phyloP scores from a whole-genome alignment of 2,888 invertebrate genomes.

The Tetranychus piercei region DNA sequence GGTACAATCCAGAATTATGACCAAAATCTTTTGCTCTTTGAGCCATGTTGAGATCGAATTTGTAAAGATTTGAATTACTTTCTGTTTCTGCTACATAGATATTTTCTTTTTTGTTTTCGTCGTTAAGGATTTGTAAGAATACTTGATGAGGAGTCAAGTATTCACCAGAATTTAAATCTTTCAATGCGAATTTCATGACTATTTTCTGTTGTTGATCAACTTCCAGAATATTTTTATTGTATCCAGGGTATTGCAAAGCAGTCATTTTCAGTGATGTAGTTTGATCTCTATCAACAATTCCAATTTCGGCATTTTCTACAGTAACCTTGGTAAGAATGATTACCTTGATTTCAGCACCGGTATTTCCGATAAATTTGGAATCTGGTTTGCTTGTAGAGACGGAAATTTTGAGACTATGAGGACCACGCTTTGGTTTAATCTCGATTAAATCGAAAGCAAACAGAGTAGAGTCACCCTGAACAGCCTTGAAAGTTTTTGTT shows the following conservation, averaged over 20 bases:
- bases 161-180: constrained; percentile 47
- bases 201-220: constrained; percentile 81
- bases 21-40: constrained; percentile 58
- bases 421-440: constrained; percentile 53
- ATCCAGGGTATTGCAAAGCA: not conserved
- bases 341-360: constrained; percentile 45
- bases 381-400: constrained; percentile 46
- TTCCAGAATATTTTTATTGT: constrained; percentile 41
- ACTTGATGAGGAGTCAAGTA: constrained; percentile 49
- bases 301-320: constrained; percentile 60
- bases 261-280: constrained; percentile 42
- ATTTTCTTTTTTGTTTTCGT: constrained; percentile 54
- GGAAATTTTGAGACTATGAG: constrained; percentile 60
- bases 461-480: constrained; percentile 31
- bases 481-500: constrained; percentile 38
- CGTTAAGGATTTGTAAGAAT: constrained; percentile 57
- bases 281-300: constrained; percentile 74
- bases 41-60: constrained; percentile 74
- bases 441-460: constrained; percentile 58
- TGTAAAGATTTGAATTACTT: constrained; percentile 41
- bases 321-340: constrained; percentile 44
- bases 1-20: constrained; percentile 54
- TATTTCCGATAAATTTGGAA: constrained; percentile 39
- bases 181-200: constrained; percentile 55
- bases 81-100: constrained; percentile 55